Evolutionary conservation across 2,113 vertebrate genomes (phyloP).

Genomic region (Sialia sialis): DNA sequence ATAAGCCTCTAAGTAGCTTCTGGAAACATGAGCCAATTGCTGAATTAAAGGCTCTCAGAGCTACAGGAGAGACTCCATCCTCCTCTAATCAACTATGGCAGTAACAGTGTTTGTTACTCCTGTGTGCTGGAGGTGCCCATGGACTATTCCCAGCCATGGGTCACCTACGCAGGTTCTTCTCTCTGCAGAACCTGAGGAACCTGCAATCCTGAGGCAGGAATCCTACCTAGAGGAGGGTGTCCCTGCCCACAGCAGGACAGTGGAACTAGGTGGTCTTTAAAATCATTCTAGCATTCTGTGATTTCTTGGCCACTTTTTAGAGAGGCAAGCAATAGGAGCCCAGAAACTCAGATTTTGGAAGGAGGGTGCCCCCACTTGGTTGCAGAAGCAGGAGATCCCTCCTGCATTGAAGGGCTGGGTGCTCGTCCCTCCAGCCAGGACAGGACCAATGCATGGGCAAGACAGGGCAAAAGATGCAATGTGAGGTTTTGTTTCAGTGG

Average conservation of each 20-base stretch:
- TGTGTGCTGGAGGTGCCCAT: background rate
- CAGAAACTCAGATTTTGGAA: background rate
- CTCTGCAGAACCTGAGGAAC: background rate
- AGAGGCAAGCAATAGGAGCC: background rate
- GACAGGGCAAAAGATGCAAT: background rate
- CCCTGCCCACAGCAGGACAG: background rate
- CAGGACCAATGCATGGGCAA: background rate
- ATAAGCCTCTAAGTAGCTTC: background rate
- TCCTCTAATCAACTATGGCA: background rate
- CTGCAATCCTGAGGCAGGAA: background rate
- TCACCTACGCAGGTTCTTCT: background rate
- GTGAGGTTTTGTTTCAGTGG: background rate
- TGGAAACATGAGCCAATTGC: background rate
- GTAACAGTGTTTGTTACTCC: background rate
- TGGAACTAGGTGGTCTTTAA: background rate
- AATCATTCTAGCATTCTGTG: background rate
- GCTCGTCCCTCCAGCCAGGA: background rate
- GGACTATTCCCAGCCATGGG: background rate
- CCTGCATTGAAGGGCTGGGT: background rate
- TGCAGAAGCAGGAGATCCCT: background rate
- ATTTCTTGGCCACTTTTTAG: background rate
- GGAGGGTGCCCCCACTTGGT: rapidly evolving
- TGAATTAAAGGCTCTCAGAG: background rate
- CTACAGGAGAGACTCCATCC: background rate
- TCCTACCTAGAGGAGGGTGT: background rate